These are phyloP conservation scores for Muntiacus reevesi DNA, from an alignment of 2,113 vertebrate species.

Conservation along the genomic window DNA sequence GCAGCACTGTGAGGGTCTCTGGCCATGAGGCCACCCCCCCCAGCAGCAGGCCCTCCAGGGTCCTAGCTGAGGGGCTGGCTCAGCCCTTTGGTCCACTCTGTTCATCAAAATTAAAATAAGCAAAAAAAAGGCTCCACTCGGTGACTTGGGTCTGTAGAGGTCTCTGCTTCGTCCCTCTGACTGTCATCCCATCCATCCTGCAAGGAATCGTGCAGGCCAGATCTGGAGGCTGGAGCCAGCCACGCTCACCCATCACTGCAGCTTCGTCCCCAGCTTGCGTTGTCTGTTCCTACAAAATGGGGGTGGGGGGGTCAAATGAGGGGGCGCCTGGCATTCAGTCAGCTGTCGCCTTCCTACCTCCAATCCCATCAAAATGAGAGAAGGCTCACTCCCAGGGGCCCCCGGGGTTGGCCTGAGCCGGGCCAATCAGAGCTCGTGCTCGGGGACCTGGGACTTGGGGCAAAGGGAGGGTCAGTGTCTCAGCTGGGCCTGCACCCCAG, in stretches of 20 bases:
- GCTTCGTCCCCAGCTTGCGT: constrained; percentile 97
- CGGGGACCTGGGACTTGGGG: background rate
- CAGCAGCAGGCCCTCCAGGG: constrained; percentile 87
- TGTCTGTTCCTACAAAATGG: constrained; percentile 92
- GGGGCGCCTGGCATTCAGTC: background rate
- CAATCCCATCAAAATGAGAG: background rate
- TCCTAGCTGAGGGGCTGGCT: constrained; percentile 80
- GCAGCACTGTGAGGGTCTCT: constrained; percentile 28
- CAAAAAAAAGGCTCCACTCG: constrained; percentile 82
- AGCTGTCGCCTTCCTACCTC: background rate
- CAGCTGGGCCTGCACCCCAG: background rate
- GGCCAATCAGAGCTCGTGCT: background rate
- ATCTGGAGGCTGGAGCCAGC: constrained; percentile 48
- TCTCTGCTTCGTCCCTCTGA: constrained; percentile 77
- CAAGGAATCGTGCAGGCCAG: constrained; percentile 70
- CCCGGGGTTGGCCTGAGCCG: background rate
- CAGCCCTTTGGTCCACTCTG: constrained; percentile 85
- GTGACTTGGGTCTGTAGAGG: constrained; percentile 81
- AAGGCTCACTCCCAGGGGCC: background rate
- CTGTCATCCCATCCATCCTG: constrained; percentile 72
- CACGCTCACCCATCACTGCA: constrained; percentile 87
- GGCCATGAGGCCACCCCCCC: constrained; percentile 77
- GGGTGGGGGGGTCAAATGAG: background rate
- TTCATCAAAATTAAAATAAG: constrained; percentile 71
- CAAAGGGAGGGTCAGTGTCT: background rate